phyloP scores from a whole-genome alignment of 2,888 invertebrate species.

The Agriopis leucophaearia region DNA sequence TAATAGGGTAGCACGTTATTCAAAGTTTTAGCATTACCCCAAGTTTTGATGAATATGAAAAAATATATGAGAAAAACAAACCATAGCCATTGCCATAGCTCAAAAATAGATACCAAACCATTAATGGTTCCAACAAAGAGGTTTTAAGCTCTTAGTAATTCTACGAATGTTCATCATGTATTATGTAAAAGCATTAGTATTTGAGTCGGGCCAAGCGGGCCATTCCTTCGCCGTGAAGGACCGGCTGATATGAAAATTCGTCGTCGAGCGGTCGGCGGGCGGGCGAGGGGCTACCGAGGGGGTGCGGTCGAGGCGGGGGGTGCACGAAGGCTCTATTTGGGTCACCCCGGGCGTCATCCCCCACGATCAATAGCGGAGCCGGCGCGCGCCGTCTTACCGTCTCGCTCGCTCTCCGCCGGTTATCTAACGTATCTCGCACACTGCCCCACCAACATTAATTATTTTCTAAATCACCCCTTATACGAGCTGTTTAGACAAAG shows the following conservation, averaged over 20 bases:
- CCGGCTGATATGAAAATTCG: constrained; percentile 85
- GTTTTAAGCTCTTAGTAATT: constrained; percentile 64
- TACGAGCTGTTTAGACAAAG: constrained; percentile 66
- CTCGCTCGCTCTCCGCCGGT: constrained; percentile 74
- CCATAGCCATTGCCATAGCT: not conserved
- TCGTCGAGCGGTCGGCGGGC: constrained; percentile 69
- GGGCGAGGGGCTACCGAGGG: constrained; percentile 62
- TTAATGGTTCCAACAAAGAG: constrained; percentile 55
- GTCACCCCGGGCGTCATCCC: constrained; percentile 86
- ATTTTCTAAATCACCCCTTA: constrained; percentile 72
- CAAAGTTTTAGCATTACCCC: not conserved
- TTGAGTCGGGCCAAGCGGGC: constrained; percentile 66
- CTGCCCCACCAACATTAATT: constrained; percentile 80
- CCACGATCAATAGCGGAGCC: constrained; percentile 81
- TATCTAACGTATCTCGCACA: constrained; percentile 81
- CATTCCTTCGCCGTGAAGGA: constrained; percentile 76
- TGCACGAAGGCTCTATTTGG: constrained; percentile 84
- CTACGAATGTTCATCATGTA: constrained; percentile 62
- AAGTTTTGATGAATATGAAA: too few species aligned
- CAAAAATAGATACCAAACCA: constrained; percentile 48
- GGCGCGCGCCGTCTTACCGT: constrained; percentile 79
- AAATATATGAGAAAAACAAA: not conserved
- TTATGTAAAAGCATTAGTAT: constrained; percentile 76
- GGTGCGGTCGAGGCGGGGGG: constrained; percentile 68
- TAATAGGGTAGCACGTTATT: not conserved